These are phyloP conservation scores for Leptobrachium leishanense DNA, from an alignment of 2,113 vertebrate species.

Conservation along the genomic window DNA sequence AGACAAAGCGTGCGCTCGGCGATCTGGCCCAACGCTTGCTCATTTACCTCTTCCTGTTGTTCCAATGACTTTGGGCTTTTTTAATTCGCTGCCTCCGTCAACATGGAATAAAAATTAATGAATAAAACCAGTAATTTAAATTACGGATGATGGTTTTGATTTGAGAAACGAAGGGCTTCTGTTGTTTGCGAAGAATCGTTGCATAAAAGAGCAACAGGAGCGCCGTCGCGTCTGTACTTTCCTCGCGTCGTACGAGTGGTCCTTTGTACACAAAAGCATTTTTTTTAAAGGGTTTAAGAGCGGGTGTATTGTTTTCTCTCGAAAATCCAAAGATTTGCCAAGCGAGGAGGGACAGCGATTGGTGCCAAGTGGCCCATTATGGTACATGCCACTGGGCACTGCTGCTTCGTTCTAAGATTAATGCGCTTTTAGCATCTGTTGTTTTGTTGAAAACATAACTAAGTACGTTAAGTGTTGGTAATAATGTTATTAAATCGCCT, in stretches of 20 bases:
- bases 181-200: background rate
- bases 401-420: background rate
- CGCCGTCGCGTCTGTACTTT: background rate
- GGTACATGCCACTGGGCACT: background rate
- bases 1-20: background rate
- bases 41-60: background rate
- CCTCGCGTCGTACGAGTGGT: background rate
- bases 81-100: slow-evolving; percentile 10
- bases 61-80: slow-evolving; percentile 4
- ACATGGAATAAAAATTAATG: background rate
- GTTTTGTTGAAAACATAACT: background rate
- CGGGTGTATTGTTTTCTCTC: slow-evolving; percentile 24
- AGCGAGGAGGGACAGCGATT: slow-evolving; percentile 19
- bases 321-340: slow-evolving; percentile 4
- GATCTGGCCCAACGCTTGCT: background rate
- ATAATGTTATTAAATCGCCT: background rate
- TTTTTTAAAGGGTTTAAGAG: slow-evolving; percentile 4
- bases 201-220: slow-evolving; percentile 13
- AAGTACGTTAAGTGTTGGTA: background rate
- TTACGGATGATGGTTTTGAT: slow-evolving; percentile 2
- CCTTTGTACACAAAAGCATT: slow-evolving; percentile 9
- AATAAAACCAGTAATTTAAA: slow-evolving; percentile 4
- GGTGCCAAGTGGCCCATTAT: slow-evolving; percentile 22
- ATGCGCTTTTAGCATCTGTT: slow-evolving; percentile 2
- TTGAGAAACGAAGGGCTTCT: slow-evolving; percentile 21